Evolutionary conservation across 2,888 invertebrate genomes (phyloP), one percentile per base, ranked within the genome.

Genomic region (Zaprionus bogoriensis): DNA sequence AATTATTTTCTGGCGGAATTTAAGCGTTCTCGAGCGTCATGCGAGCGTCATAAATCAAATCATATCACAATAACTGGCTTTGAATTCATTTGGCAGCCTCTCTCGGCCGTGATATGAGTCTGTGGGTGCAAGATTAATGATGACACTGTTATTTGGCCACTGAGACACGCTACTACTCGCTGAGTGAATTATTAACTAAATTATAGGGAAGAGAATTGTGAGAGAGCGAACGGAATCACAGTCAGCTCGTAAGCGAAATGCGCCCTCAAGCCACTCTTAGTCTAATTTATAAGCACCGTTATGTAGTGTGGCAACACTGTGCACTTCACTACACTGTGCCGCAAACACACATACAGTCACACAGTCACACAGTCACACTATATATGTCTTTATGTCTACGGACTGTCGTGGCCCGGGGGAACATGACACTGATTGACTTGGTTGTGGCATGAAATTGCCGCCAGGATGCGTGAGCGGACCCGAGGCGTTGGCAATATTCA

Each of bases 171-270:
- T 19, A 12, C 25, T 39, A 22, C 30, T 32, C n/a, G 32, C 32
- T 30, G 32, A 28, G 30, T 44, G 57, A 84, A 72, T 82, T 75
- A 72, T 79, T 74, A 61, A 68, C 51, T 75, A 79, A 82, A 79
- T 79, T 69, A 79, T 82, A 85, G 7, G 17, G 9, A 14, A 2
- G 32, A 22, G 20, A 39, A n/a, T n/a, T n/a, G n/a, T n/a, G 51
- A 19, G 27, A 30, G 38, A 27, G 23, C n/a, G 48, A 67, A 80
- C 63, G 66, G 61, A 64, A 47, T 6, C 17, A 23, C 44, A 58
- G 25, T 41, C 12, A 22, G 6, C 25, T 17, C 17, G 7, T 36
- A 48, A 51, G 44, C 12, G 47, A 36, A 22, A 47, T 6, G 12
- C 12, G 19, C 25, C 45, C 45, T 28, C 25, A 23, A 41, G 62